Conservation (phyloP, 2,888 invertebrate genomes). For the Ctena decussata region DNA sequence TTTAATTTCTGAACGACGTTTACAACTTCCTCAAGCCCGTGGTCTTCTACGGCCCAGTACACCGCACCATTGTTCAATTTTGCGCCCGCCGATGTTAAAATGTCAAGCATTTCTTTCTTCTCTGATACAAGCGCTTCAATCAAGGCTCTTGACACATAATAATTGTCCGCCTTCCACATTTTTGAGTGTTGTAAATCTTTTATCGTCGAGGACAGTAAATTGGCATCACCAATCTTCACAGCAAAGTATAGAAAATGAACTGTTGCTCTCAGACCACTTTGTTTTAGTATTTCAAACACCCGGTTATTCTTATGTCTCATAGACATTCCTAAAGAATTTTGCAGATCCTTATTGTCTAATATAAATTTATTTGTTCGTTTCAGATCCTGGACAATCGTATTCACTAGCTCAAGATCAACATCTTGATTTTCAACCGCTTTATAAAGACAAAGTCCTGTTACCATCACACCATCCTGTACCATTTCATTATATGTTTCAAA, state of each 20-base stretch:
- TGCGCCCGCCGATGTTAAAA: neutral
- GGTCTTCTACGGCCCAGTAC: neutral
- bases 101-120: neutral
- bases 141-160: neutral
- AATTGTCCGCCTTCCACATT: neutral
- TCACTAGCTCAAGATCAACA: neutral
- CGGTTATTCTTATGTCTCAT: neutral
- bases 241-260: neutral
- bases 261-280: neutral
- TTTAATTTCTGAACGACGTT: neutral
- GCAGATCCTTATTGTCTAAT: too few relatives aligned
- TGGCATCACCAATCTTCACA: neutral
- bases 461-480: neutral
- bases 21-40: neutral
- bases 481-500: neutral
- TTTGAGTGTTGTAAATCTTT: neutral
- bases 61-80: neutral
- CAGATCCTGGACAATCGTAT: neutral
- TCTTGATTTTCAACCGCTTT: neutral
- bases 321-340: too few relatives aligned
- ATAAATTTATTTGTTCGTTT: neutral
- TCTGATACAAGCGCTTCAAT: neutral
- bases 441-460: neutral
- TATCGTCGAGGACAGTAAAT: neutral
- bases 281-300: neutral